Percentiles rank a stretch among this genome's conserved stretches.
Evolutionary conservation across 2,113 vertebrate genomes (phyloP).

Genomic region (Damaliscus lunatus): DNA sequence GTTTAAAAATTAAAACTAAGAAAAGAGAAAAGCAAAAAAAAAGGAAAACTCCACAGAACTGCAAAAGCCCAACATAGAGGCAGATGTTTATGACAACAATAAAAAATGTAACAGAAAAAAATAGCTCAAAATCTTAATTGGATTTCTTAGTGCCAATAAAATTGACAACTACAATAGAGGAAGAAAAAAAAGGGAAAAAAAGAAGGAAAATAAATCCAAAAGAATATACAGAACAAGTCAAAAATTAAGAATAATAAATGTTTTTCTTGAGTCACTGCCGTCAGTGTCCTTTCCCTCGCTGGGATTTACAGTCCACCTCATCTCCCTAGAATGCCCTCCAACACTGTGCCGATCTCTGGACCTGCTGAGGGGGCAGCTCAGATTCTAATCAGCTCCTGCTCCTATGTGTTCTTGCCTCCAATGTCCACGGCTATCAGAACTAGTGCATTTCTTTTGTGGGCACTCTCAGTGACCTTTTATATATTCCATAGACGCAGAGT

Average conservation of each 20-base stretch:
- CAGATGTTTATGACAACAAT: not conserved
- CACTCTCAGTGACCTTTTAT: not conserved
- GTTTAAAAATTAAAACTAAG: not conserved
- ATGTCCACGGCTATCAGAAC: not conserved
- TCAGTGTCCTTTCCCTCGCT: rapidly evolving
- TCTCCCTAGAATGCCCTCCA: not conserved
- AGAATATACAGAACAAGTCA: not conserved
- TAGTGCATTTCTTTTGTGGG: not conserved
- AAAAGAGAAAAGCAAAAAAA: not conserved
- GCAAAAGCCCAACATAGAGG: not conserved
- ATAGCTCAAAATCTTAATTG: not conserved
- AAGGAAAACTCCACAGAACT: not conserved
- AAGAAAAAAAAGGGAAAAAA: not conserved
- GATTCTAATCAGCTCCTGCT: not conserved
- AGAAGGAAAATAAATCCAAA: not conserved
- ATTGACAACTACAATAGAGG: not conserved
- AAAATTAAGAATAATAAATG: not conserved
- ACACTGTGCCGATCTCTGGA: not conserved
- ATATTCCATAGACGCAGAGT: not conserved
- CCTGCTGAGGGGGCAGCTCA: not conserved
- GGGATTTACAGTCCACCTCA: not conserved
- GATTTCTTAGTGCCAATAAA: not conserved
- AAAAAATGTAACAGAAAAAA: not conserved
- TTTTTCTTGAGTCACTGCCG: not conserved
- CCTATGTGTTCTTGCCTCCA: not conserved